Percentiles rank a stretch among this genome's conserved stretches.
Conservation (phyloP, 2,113 vertebrate genomes). For the Grammomys dolichurus region DNA sequence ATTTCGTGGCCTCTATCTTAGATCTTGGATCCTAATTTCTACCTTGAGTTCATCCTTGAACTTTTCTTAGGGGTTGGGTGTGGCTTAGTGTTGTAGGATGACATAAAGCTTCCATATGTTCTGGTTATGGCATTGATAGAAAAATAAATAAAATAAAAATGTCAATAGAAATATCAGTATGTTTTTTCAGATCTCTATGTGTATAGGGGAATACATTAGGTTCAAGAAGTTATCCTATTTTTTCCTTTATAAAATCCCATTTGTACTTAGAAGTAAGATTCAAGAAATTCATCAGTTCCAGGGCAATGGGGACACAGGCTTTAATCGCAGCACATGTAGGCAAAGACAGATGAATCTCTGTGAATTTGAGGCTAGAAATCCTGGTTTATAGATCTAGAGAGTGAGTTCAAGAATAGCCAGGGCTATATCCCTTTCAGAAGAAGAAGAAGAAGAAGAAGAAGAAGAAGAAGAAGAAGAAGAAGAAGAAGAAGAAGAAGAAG, state of each 20-base stretch:
- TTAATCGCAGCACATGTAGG: not conserved
- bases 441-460: too few species aligned
- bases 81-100: not conserved
- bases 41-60: not conserved
- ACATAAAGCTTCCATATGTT: not conserved
- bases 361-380: accelerated
- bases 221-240: not conserved
- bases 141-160: too few species aligned
- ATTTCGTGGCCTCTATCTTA: not conserved
- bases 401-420: not conserved
- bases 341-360: not conserved
- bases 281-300: not conserved
- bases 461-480: too few species aligned
- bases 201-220: not conserved
- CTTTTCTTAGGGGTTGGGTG: not conserved
- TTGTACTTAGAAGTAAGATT: not conserved
- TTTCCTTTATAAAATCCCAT: slow-evolving; percentile 12
- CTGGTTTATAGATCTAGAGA: not conserved
- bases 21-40: not conserved
- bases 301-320: not conserved
- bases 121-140: not conserved
- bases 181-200: not conserved
- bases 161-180: not conserved
- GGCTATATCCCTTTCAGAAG: too few species aligned
- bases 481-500: too few species aligned